phyloP scores from a whole-genome alignment of 1,140 invertebrate genomes.

The Saccostrea glomerata region DNA sequence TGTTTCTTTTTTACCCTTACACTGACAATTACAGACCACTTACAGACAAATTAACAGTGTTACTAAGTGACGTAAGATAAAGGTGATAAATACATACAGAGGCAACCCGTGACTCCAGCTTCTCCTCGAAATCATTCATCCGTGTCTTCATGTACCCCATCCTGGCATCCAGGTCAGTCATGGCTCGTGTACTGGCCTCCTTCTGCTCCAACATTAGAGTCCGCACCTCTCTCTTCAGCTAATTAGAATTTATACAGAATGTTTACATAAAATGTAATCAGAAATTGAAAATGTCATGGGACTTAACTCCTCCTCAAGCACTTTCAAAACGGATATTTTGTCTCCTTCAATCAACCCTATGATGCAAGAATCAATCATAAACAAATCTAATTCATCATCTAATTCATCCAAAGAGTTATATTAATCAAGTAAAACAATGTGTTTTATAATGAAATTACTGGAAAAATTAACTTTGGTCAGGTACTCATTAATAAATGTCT shows the following conservation, averaged over 20 bases:
- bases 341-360: too few species aligned
- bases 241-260: slow-evolving; percentile 7
- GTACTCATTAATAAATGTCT: background rate
- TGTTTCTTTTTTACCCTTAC: too few species aligned
- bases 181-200: slow-evolving; percentile 65
- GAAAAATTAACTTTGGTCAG: too few species aligned
- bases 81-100: slow-evolving; percentile 63
- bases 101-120: slow-evolving; percentile 69
- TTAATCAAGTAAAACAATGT: too few species aligned
- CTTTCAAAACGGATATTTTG: too few species aligned
- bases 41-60: background rate
- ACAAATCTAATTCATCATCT: too few species aligned
- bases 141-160: slow-evolving; percentile 67
- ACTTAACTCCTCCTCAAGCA: too few species aligned
- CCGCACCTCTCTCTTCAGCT: slow-evolving; percentile 70
- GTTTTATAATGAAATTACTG: too few species aligned
- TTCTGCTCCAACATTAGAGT: slow-evolving; percentile 65
- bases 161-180: slow-evolving; percentile 74
- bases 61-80: background rate
- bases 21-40: background rate
- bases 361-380: too few species aligned
- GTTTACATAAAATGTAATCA: too few species aligned
- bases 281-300: too few species aligned
- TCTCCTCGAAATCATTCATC: slow-evolving; percentile 66
- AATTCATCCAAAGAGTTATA: too few species aligned